phyloP scores from a whole-genome alignment of 1,140 invertebrate species.

The Hormaphis cornu region DNA sequence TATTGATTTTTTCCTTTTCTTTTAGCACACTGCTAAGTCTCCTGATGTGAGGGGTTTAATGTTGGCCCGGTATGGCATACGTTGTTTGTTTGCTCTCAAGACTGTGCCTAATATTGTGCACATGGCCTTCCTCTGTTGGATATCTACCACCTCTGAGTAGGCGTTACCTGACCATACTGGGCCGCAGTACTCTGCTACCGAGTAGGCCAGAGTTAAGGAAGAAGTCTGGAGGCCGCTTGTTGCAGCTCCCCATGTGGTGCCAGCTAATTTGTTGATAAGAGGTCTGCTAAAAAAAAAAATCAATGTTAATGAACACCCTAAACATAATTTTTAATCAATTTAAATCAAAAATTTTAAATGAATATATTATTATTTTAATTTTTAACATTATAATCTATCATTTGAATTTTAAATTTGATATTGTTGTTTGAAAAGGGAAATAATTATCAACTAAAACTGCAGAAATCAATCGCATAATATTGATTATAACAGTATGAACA shows the following conservation, averaged over 20 bases:
- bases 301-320: no score
- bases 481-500: no score
- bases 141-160: conserved; percentile 14
- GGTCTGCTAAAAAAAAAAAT: no score
- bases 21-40: neutral
- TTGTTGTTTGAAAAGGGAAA: no score
- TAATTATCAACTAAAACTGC: no score
- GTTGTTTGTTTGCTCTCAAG: conserved; percentile 33
- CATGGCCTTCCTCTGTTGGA: conserved; percentile 2
- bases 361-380: no score
- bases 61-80: conserved; percentile 33
- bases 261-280: conserved; percentile 5
- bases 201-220: neutral
- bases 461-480: no score
- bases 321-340: no score
- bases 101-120: conserved; percentile 12
- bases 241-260: conserved; percentile 2
- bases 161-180: conserved; percentile 8
- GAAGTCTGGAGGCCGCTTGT: neutral
- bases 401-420: no score
- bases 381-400: no score
- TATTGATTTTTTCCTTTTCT: neutral
- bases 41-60: neutral
- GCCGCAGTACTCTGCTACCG: conserved; percentile 16
- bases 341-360: no score